Base-by-base conservation (phyloP, 2,797 vertebrate species). In the Potorous gilbertii region DNA sequence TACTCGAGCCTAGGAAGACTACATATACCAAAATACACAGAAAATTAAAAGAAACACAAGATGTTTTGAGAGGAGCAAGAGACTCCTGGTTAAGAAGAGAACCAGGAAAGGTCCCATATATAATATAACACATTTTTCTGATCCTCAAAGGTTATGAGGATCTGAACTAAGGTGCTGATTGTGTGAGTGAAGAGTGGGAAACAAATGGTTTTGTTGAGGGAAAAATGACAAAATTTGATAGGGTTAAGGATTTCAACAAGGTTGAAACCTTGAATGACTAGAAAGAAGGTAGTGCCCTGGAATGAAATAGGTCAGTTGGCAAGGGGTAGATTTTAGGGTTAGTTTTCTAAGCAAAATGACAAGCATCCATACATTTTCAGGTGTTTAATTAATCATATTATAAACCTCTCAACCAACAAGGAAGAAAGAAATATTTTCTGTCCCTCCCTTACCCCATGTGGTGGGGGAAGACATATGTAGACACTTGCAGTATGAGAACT, bases 391-490 rank as follows among this genome's bases (percentile, higher is more conserved):
- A 8, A 62, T 46, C 66, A 54, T 56, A n/a, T n/a, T 91, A 52
- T 91, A 94, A 90, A 46, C 57, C 34, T 94, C 92, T 52, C 8
- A 52, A 96, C 74, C 29, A 95, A 66, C 74, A 95, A 97, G 92
- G 24, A 91, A 52, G 95, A n/a, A 94, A 54, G 90, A 95, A 93
- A 90, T 34, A 55, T 91, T 50, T 90, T 96, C 10, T 59, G 66
- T 66, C 87, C 94, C 91, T 90, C 52, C 18, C 14, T 40, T 18
- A 81, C n/a, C 66, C 18, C 6, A 81, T 40, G 66, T 6, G 8
- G n/a, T 40, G 5, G 8, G 66, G 4, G 18, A 46, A 81, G 18
- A 81, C 18, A 40, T 46, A 14, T 34, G 18, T 40, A 81, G n/a
- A 81, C 13, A 6, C n/a, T 11, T 46, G 5, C 10, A 46, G 8